Evolutionary conservation across 35 echinoderm and acorn worm species (phyloP), one percentile per base, ranked within the genome.

Genomic region (Ophiothrix spiculata): DNA sequence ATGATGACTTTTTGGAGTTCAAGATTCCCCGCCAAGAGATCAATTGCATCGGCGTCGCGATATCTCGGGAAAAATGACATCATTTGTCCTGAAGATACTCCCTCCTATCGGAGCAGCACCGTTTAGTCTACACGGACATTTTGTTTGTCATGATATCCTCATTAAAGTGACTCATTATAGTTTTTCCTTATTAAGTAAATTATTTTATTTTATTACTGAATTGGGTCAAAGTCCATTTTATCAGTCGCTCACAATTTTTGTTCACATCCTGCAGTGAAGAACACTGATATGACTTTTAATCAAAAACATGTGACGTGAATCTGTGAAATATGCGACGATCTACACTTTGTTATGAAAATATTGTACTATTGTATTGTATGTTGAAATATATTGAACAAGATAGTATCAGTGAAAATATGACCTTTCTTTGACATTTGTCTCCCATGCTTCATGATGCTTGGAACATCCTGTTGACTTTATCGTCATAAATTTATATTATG

Each of bases 361-460:
- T 69, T 69, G 60, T 69, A 69, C 60, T 69, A 69, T 49, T 69
- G 60, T 69, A 69, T 69, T n/a, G 60, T 69, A 69, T 69, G 60
- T 69, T 69, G 60, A 69, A 12, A 69, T 69, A 49, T 69, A n/a
- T n/a, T n/a, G 60, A 69, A 28, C 29, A 28, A 25, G 60, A 25
- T 69, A 69, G 60, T 69, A 15, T 69, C 23, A 15, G 8, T 54
- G 45, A 11, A 54, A 11, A 11, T 54, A 11, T 54, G 42, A 19
- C 42, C 42, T 49, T 49, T 49, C 42, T 6, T 49, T 6, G 6
- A 6, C 6, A 49, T 49, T 49, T 49, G 42, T 49, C 19, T 49
- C 42, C 42, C 42, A 49, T 49, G 42, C 42, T 6, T 69, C 23
- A 25, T 28, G 17, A 69, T 69, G 16, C n/a, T n/a, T n/a, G n/a